phyloP scores from a whole-genome alignment of 2,888 invertebrate species.

The Tridacna gigas region DNA sequence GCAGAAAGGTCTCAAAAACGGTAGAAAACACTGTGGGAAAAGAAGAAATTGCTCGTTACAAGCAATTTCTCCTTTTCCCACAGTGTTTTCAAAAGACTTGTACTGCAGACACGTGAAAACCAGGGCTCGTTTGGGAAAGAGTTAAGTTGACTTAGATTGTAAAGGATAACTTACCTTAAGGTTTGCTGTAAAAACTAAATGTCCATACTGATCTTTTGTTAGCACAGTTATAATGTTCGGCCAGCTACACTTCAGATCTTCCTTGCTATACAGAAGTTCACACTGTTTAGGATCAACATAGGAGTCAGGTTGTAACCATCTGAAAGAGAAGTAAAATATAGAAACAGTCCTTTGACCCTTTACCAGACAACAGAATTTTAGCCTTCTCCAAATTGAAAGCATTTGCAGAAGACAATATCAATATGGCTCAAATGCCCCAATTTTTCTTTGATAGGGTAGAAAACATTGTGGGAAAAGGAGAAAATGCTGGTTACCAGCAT shows the following conservation, averaged over 20 bases:
- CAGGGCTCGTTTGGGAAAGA: too few species aligned
- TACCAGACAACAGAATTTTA: too few species aligned
- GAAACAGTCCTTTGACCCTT: too few species aligned
- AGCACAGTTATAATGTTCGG: constrained; percentile 92
- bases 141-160: too few species aligned
- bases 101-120: too few species aligned
- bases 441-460: too few species aligned
- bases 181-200: constrained; percentile 93
- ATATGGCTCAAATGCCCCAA: too few species aligned
- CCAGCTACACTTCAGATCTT: constrained; percentile 90
- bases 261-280: constrained; percentile 91
- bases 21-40: not conserved
- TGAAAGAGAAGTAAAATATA: constrained; percentile 56
- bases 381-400: too few species aligned
- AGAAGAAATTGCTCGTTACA: not conserved
- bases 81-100: not conserved
- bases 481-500: too few species aligned
- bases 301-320: constrained; percentile 97
- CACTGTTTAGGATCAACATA: constrained; percentile 95
- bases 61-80: not conserved
- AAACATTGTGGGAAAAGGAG: too few species aligned
- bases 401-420: too few species aligned
- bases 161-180: constrained; percentile 89
- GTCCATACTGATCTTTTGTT: constrained; percentile 96
- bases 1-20: too few species aligned